phyloP scores from a whole-genome alignment of 2,797 vertebrate species.

The Rhinoraja longicauda region DNA sequence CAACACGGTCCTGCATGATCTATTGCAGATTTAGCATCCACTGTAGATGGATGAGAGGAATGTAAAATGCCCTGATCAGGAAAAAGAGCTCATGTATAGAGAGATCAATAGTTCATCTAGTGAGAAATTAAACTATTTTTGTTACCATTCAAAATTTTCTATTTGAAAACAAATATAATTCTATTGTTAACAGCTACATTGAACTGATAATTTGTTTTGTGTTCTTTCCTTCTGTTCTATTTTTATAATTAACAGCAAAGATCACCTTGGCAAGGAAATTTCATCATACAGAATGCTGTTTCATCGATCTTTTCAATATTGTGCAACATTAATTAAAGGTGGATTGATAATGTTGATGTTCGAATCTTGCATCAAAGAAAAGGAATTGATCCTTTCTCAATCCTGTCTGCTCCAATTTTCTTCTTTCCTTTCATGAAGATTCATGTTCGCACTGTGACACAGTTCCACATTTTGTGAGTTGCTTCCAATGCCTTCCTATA shows the following conservation, averaged over 20 bases:
- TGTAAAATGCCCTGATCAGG: not conserved
- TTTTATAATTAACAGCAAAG: not conserved
- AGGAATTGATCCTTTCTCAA: not conserved
- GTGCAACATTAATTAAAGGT: not conserved
- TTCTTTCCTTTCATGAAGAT: not conserved
- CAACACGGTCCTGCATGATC: not conserved
- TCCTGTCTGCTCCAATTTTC: too few relatives aligned
- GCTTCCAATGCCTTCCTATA: not conserved
- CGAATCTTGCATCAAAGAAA: not conserved
- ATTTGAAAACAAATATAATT: not conserved
- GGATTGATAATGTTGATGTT: not conserved
- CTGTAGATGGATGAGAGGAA: not conserved
- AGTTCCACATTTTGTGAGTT: not conserved
- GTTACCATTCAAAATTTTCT: not conserved
- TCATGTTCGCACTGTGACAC: not conserved
- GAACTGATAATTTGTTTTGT: not conserved
- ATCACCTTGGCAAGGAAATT: not conserved
- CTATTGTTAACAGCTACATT: not conserved
- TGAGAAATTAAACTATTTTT: not conserved
- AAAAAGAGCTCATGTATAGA: conserved; percentile 16
- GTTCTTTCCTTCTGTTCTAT: not conserved
- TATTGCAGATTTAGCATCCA: not conserved
- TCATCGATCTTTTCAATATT: not conserved
- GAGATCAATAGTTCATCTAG: not conserved
- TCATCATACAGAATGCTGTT: not conserved